phyloP scores from a whole-genome alignment of 2,113 vertebrate species.

The Andinoacara biseriatus region DNA sequence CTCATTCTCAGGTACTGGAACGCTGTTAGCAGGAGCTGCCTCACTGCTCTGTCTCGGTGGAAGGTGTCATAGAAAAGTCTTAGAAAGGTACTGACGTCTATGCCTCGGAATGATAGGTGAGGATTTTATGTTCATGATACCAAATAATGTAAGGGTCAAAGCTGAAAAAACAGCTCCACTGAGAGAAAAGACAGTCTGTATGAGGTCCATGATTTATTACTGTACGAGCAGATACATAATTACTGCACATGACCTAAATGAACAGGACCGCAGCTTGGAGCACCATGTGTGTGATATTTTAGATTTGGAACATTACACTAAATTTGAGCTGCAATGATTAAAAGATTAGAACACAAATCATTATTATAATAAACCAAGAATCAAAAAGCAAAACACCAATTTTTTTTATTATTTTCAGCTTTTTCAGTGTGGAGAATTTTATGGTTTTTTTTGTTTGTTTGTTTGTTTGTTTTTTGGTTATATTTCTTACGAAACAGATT shows the following conservation, averaged over 20 bases:
- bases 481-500: not conserved
- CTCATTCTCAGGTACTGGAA: constrained; percentile 81
- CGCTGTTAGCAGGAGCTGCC: constrained; percentile 81
- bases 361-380: not conserved
- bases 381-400: not conserved
- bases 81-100: constrained; percentile 75
- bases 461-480: not conserved
- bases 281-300: constrained; percentile 12
- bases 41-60: constrained; percentile 82
- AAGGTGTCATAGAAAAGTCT: constrained; percentile 81
- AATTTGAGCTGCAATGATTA: constrained; percentile 3
- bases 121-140: constrained; percentile 71
- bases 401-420: not conserved
- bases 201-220: not conserved
- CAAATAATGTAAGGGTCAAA: constrained; percentile 54
- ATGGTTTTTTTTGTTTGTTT: not conserved
- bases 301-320: not conserved
- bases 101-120: constrained; percentile 77
- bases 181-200: not conserved
- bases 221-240: not conserved
- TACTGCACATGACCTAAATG: constrained; percentile 4
- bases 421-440: not conserved
- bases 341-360: not conserved
- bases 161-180: constrained; percentile 26
- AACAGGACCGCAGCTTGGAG: not conserved